Evolutionary conservation across 2,888 invertebrate species (phyloP).

Genomic region (Junonia oenone): DNA sequence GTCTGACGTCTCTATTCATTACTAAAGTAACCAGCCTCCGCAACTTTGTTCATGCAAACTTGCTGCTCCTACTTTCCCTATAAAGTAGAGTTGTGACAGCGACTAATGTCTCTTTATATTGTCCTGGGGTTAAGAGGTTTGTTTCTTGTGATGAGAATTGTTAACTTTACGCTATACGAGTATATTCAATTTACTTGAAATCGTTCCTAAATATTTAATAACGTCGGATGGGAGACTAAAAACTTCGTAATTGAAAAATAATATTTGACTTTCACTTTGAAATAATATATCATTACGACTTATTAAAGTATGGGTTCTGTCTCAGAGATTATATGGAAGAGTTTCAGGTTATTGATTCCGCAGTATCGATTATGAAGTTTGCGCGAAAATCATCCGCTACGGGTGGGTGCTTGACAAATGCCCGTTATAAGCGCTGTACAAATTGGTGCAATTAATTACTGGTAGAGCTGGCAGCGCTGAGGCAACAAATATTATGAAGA

Average conservation of each 20-base stretch:
- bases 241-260: background rate
- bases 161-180: slow-evolving; percentile 59
- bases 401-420: slow-evolving; percentile 73
- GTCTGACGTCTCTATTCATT: slow-evolving; percentile 74
- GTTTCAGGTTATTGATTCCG: slow-evolving; percentile 51
- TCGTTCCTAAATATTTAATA: slow-evolving; percentile 47
- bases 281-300: too few relatives aligned
- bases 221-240: background rate
- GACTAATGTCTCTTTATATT: slow-evolving; percentile 78
- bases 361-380: slow-evolving; percentile 74
- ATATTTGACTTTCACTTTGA: slow-evolving; percentile 6
- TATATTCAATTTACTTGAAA: slow-evolving; percentile 54
- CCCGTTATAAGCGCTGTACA: slow-evolving; percentile 74
- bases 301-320: too few relatives aligned
- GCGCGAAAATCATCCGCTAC: slow-evolving; percentile 68
- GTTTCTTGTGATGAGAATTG: slow-evolving; percentile 70
- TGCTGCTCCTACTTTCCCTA: slow-evolving; percentile 68
- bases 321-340: slow-evolving; percentile 13
- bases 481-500: slow-evolving; percentile 78
- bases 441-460: slow-evolving; percentile 75
- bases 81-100: slow-evolving; percentile 76
- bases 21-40: slow-evolving; percentile 62
- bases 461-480: slow-evolving; percentile 65
- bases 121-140: slow-evolving; percentile 78
- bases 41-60: slow-evolving; percentile 72